Evolutionary conservation across 1,140 invertebrate species (phyloP).

Genomic region (Drosophila quadrilineata): DNA sequence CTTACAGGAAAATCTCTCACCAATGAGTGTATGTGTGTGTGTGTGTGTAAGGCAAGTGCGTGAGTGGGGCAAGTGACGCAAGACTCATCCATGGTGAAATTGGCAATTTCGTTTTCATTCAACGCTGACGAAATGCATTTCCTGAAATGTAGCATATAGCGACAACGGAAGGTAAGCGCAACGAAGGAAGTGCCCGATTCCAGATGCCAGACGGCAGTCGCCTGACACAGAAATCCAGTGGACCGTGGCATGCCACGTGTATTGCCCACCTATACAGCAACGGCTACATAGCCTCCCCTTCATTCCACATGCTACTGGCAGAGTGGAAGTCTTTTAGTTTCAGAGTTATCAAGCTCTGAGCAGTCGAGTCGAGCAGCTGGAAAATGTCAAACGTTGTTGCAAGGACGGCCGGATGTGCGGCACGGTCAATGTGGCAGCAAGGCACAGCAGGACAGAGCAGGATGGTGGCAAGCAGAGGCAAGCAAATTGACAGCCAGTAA

Average conservation of each 20-base stretch:
- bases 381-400: conserved; percentile 52
- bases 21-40: too few species aligned
- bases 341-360: not conserved
- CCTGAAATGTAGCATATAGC: conserved; percentile 67
- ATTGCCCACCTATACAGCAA: too few species aligned
- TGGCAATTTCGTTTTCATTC: conserved; percentile 76
- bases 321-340: too few species aligned
- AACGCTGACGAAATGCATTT: conserved; percentile 74
- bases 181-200: conserved; percentile 48
- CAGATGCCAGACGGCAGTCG: too few species aligned
- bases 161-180: conserved; percentile 40
- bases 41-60: conserved; percentile 1
- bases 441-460: not conserved
- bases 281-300: too few species aligned
- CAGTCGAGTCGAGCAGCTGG: conserved; percentile 14
- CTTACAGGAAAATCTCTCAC: conserved; percentile 29
- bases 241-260: conserved; percentile 25
- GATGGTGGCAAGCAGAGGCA: too few species aligned
- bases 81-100: conserved; percentile 44
- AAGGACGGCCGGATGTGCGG: conserved; percentile 53
- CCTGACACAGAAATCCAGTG: conserved; percentile 52
- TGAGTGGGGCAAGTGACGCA: conserved; percentile 8
- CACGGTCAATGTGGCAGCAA: conserved; percentile 33
- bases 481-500: too few species aligned
- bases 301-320: conserved; percentile 1